Conservation (phyloP, 1,140 invertebrate genomes). For the Eupristina koningsbergeri region DNA sequence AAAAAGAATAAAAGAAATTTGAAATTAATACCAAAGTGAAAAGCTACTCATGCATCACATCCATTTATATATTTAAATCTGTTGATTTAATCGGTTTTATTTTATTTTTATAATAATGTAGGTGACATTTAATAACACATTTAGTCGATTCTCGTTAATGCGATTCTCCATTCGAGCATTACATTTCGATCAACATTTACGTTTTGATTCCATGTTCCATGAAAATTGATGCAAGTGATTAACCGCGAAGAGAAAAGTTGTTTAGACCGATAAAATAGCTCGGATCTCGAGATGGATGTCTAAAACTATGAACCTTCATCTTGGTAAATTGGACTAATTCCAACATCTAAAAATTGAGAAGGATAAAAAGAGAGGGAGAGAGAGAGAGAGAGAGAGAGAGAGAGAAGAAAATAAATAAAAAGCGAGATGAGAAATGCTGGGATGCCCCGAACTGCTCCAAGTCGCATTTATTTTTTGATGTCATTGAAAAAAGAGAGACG, state of each 20-base stretch:
- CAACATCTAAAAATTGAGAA: neutral
- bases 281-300: neutral
- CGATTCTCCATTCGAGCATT: neutral
- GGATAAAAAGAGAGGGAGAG: too few species aligned
- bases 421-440: too few species aligned
- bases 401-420: too few species aligned
- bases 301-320: neutral
- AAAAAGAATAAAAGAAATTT: neutral
- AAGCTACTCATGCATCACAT: constrained; percentile 1
- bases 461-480: neutral
- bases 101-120: neutral
- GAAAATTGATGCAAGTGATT: neutral
- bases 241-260: neutral
- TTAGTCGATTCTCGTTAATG: constrained; percentile 9
- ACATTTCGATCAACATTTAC: neutral
- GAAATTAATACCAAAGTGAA: constrained; percentile 1
- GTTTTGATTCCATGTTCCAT: neutral
- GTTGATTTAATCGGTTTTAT: neutral
- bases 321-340: neutral
- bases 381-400: too few species aligned
- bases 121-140: neutral
- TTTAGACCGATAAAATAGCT: neutral
- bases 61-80: constrained; percentile 9
- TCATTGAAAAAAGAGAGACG: neutral
- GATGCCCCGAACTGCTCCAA: neutral